phyloP scores from a whole-genome alignment of 2,797 vertebrate species.

The Sebastes steindachneri region DNA sequence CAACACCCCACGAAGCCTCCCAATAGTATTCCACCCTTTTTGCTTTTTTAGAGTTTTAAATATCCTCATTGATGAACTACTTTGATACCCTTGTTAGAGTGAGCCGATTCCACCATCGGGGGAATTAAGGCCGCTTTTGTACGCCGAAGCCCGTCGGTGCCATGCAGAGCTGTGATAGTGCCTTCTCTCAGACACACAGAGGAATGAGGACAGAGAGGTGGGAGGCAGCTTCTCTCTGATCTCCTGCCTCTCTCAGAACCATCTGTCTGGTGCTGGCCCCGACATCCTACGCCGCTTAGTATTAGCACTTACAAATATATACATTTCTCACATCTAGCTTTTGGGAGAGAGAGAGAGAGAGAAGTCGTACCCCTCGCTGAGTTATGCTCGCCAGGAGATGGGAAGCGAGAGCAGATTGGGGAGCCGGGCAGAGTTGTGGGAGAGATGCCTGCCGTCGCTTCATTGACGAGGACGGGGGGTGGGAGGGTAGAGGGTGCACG shows the following conservation, averaged over 20 bases:
- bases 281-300: conserved; percentile 61
- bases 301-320: conserved; percentile 81
- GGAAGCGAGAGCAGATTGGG: conserved; percentile 75
- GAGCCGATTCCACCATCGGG: conserved; percentile 57
- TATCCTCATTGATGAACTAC: conserved; percentile 66
- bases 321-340: conserved; percentile 75
- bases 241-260: conserved; percentile 74
- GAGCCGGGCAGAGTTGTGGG: conserved; percentile 42
- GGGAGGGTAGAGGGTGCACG: not conserved
- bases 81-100: conserved; percentile 68
- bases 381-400: conserved; percentile 55
- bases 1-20: not conserved
- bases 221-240: conserved; percentile 69
- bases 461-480: conserved; percentile 18
- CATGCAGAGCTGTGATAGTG: conserved; percentile 59
- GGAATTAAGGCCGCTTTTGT: conserved; percentile 68
- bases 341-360: conserved; percentile 3
- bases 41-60: conserved; percentile 56
- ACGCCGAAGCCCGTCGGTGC: conserved; percentile 47
- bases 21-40: conserved; percentile 10
- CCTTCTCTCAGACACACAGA: conserved; percentile 53
- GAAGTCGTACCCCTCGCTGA: conserved; percentile 58
- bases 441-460: conserved; percentile 53
- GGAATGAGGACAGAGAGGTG: conserved; percentile 48
- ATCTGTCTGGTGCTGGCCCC: conserved; percentile 75